phyloP scores from a whole-genome alignment of 2,797 vertebrate genomes.

The Arrhamphus sclerolepis region DNA sequence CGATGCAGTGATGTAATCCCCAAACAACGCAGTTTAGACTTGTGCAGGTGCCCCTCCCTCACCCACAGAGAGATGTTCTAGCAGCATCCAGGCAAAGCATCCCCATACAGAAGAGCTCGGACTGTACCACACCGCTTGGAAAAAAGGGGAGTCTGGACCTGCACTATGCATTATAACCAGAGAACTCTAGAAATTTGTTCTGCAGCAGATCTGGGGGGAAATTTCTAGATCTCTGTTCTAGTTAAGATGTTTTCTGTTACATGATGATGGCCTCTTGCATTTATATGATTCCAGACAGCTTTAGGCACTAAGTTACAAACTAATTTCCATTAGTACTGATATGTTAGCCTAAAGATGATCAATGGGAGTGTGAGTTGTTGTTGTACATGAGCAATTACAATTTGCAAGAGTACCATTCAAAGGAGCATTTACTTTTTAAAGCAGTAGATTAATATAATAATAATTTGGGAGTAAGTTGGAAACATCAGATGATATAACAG shows the following conservation, averaged over 20 bases:
- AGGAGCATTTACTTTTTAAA: neutral
- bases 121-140: conserved; percentile 63
- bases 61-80: conserved; percentile 70
- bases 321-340: too few species aligned
- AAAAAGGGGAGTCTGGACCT: conserved; percentile 33
- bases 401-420: neutral
- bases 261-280: neutral
- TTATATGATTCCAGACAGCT: neutral
- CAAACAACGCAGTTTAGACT: conserved; percentile 53
- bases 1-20: conserved; percentile 59
- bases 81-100: conserved; percentile 73
- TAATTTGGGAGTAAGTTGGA: neutral
- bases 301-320: too few species aligned
- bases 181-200: conserved; percentile 56
- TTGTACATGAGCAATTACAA: neutral
- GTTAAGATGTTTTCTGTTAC: neutral
- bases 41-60: conserved; percentile 62
- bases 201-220: conserved; percentile 28
- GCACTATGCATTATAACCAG: conserved; percentile 38
- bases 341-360: too few species aligned
- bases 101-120: conserved; percentile 48
- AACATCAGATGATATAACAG: neutral
- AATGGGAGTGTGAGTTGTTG: too few species aligned
- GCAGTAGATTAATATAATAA: too few species aligned
- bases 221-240: neutral